Conservation (phyloP, 2,888 invertebrate species). For the Phortica okadai region DNA sequence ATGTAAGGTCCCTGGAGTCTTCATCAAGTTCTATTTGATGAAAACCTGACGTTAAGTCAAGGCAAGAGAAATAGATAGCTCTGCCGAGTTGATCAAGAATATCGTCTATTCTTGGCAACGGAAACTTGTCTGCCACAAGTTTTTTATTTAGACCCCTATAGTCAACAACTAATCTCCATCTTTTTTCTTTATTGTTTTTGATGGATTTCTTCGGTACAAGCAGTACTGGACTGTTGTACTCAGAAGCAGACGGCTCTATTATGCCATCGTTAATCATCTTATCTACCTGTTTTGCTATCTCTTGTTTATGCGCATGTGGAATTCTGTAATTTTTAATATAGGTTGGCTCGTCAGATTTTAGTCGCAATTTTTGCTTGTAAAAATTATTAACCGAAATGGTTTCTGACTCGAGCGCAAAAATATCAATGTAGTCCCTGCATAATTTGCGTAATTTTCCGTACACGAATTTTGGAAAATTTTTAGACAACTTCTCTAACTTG, state of each 20-base stretch:
- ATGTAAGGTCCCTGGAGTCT: constrained; percentile 30
- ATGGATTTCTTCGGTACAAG: background rate
- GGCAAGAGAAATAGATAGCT: constrained; percentile 31
- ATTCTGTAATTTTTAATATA: constrained; percentile 31
- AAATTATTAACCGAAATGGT: no score
- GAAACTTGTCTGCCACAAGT: constrained; percentile 25
- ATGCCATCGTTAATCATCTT: constrained; percentile 22
- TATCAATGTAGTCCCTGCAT: no score
- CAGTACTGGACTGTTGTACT: constrained; percentile 4
- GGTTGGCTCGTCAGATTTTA: no score
- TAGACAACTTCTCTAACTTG: no score
- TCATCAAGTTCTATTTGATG: constrained; percentile 31
- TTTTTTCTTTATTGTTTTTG: background rate
- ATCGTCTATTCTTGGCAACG: constrained; percentile 33
- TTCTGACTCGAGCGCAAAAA: no score
- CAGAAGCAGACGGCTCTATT: background rate
- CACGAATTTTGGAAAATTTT: no score
- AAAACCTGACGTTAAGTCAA: constrained; percentile 36
- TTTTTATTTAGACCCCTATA: background rate
- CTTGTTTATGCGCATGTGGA: constrained; percentile 33
- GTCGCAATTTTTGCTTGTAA: no score
- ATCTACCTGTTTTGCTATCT: constrained; percentile 35
- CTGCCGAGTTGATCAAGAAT: background rate
- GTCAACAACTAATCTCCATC: constrained; percentile 34
- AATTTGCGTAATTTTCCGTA: no score